Evolutionary conservation across 2,888 invertebrate genomes (phyloP).

Genomic region (Toxonevra muliebris): DNA sequence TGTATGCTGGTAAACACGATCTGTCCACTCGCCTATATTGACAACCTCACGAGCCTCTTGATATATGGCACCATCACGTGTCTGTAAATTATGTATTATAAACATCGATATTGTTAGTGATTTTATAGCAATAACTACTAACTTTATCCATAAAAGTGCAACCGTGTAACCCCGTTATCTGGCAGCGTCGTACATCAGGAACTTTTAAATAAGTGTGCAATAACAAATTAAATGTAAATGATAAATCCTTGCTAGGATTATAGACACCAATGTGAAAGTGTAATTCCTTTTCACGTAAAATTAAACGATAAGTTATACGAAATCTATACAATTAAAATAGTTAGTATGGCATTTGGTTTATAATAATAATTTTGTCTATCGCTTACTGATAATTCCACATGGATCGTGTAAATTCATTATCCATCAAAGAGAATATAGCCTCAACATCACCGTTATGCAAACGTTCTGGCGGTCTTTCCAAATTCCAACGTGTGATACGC

Average conservation of each 20-base stretch:
- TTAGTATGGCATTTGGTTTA: not conserved
- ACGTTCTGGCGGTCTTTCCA: constrained; percentile 88
- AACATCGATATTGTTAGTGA: not conserved
- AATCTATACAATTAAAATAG: constrained; percentile 70
- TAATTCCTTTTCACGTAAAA: constrained; percentile 88
- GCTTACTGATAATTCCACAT: constrained; percentile 93
- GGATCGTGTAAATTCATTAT: constrained; percentile 89
- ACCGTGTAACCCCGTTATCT: constrained; percentile 92
- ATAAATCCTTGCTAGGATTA: constrained; percentile 91
- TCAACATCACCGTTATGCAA: constrained; percentile 91
- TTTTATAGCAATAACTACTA: constrained; percentile 36
- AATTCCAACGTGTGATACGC: constrained; percentile 88
- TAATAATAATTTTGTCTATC: constrained; percentile 2
- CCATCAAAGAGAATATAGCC: constrained; percentile 90
- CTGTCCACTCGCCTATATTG: constrained; percentile 91
- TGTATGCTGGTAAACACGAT: constrained; percentile 92
- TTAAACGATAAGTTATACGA: constrained; percentile 90
- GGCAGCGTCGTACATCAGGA: constrained; percentile 89
- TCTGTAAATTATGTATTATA: constrained; percentile 66
- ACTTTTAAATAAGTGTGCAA: constrained; percentile 97
- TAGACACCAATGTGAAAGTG: constrained; percentile 93
- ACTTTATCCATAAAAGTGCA: constrained; percentile 91
- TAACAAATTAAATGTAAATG: constrained; percentile 90
- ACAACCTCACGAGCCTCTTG: constrained; percentile 92
- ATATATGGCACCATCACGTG: constrained; percentile 84